Conservation (phyloP, 2,888 invertebrate genomes). For the Nomada flava region DNA sequence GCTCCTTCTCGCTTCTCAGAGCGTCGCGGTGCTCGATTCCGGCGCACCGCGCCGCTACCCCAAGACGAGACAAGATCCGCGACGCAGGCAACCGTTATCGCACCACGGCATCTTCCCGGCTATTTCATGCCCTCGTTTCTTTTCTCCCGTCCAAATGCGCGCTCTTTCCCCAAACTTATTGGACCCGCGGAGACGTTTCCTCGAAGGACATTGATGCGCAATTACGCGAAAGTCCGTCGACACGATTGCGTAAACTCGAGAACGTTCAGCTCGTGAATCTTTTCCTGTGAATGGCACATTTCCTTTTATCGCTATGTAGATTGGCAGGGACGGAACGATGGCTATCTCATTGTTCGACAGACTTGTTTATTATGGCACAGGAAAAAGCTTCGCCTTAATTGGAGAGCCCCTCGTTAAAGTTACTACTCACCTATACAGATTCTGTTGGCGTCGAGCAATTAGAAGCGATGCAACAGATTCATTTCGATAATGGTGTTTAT, state of each 20-base stretch:
- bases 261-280: slow-evolving; percentile 3
- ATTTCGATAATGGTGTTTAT: slow-evolving; percentile 23
- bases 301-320: slow-evolving; percentile 11
- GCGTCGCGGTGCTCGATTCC: slow-evolving; percentile 37
- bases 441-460: background rate
- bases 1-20: slow-evolving; percentile 49
- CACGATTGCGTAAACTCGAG: background rate
- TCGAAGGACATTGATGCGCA: slow-evolving; percentile 42
- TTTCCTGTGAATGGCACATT: slow-evolving; percentile 9
- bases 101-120: slow-evolving; percentile 64
- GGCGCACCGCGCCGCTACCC: slow-evolving; percentile 43
- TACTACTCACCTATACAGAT: background rate
- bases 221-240: slow-evolving; percentile 56
- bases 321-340: background rate
- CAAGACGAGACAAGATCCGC: slow-evolving; percentile 70
- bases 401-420: slow-evolving; percentile 2
- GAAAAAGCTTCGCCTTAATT: slow-evolving; percentile 12
- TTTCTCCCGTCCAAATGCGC: background rate
- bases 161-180: slow-evolving; percentile 28
- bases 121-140: slow-evolving; percentile 23
- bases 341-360: background rate
- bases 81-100: slow-evolving; percentile 70
- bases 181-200: slow-evolving; percentile 25
- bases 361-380: background rate
- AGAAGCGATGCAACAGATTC: slow-evolving; percentile 10